These are phyloP conservation scores for Zaprionus tsacasi DNA, from an alignment of 1,140 invertebrate genomes.

Conservation along the genomic window DNA sequence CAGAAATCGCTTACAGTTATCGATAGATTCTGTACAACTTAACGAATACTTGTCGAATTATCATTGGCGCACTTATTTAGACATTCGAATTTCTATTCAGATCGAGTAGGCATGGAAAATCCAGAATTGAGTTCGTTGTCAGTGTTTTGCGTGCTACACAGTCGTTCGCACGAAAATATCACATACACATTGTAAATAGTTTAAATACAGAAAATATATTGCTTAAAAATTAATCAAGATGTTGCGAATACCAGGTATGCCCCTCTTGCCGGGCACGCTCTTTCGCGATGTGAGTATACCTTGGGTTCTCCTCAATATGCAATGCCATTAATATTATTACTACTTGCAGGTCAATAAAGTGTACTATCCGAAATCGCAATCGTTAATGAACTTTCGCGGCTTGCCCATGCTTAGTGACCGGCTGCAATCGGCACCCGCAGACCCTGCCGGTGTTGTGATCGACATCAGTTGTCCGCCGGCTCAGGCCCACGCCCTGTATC, in stretches of 20 bases:
- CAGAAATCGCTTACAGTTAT: background rate
- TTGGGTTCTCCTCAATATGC: background rate
- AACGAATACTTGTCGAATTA: background rate
- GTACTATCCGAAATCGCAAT: constrained; percentile 85
- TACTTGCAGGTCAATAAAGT: constrained; percentile 85
- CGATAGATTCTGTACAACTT: background rate
- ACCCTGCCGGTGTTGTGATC: constrained; percentile 51
- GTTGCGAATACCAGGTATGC: constrained; percentile 80
- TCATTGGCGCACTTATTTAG: background rate
- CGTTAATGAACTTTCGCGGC: constrained; percentile 72
- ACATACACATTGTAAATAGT: constrained; percentile 26
- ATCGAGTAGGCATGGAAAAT: constrained; percentile 25
- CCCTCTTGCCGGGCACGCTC: constrained; percentile 73
- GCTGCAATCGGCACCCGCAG: constrained; percentile 40
- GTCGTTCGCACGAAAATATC: constrained; percentile 28
- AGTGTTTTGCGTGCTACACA: constrained; percentile 33
- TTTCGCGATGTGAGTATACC: constrained; percentile 74
- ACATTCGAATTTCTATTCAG: background rate
- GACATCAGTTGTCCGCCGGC: constrained; percentile 74
- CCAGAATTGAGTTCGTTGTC: background rate
- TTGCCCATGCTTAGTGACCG: constrained; percentile 84
- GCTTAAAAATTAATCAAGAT: constrained; percentile 46
- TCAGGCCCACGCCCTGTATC: constrained; percentile 87
- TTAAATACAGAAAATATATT: constrained; percentile 14
- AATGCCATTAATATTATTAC: background rate